Evolutionary conservation across 2,888 invertebrate species (phyloP).

Genomic region (Chromoteleia sp.): DNA sequence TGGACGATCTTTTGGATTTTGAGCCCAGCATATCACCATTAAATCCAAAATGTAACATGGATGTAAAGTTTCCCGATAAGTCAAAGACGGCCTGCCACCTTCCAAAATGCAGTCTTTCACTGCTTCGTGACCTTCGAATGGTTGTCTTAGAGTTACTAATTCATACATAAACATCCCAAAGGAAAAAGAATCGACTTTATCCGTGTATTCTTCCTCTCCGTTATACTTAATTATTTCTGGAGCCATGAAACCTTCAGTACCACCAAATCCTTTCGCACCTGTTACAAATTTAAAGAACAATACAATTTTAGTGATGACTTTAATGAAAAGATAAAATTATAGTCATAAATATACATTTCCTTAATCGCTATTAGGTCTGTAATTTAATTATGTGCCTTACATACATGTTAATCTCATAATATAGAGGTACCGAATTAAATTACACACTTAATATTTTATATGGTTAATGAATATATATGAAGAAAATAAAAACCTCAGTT

Average conservation of each 20-base stretch:
- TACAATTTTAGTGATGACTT: too few species aligned
- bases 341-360: too few species aligned
- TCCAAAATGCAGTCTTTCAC: constrained; percentile 98
- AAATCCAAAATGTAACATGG: constrained; percentile 96
- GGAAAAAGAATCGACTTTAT: constrained; percentile 99
- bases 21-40: constrained; percentile 98
- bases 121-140: constrained; percentile 98
- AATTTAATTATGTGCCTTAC: too few species aligned
- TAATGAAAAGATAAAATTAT: too few species aligned
- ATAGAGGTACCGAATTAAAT: background rate
- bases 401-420: too few species aligned
- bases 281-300: too few species aligned
- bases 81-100: constrained; percentile 95
- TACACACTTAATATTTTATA: too few species aligned
- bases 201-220: constrained; percentile 99
- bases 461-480: too few species aligned
- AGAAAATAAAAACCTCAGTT: too few species aligned
- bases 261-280: constrained; percentile 96
- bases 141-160: constrained; percentile 95
- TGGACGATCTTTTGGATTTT: constrained; percentile 92
- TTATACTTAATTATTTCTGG: constrained; percentile 99
- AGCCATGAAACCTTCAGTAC: constrained; percentile 99
- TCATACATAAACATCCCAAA: constrained; percentile 99
- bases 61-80: constrained; percentile 93
- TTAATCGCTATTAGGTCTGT: too few species aligned